phyloP scores from a whole-genome alignment of 2,113 vertebrate genomes.

The Chionis minor region DNA sequence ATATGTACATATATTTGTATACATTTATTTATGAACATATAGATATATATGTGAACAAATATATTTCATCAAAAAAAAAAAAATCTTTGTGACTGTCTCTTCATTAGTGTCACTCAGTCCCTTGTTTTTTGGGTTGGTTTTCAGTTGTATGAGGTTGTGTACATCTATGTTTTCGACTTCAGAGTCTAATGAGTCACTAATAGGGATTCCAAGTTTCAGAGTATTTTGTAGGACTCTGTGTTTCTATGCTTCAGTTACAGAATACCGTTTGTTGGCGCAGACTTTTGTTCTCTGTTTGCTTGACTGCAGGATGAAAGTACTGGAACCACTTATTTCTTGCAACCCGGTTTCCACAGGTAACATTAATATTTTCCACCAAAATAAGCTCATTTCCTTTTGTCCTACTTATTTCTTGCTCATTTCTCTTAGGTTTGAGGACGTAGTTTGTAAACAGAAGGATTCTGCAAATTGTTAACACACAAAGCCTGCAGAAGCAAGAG shows the following conservation, averaged over 20 bases:
- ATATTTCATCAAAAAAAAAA: fast-evolving
- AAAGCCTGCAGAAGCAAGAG: background rate
- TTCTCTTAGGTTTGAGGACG: background rate
- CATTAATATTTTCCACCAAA: background rate
- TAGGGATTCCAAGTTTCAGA: background rate
- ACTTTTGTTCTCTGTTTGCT: background rate
- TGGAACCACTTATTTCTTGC: background rate
- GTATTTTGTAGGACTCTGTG: background rate
- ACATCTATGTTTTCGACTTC: background rate
- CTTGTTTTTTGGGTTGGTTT: fast-evolving
- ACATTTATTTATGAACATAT: no score
- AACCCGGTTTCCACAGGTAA: background rate
- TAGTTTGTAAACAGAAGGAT: background rate
- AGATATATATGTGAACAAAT: background rate
- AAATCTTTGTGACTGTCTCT: background rate
- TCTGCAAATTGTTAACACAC: background rate
- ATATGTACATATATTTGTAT: no score
- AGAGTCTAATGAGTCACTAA: background rate
- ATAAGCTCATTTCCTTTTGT: background rate
- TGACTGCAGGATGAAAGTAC: background rate
- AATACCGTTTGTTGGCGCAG: background rate
- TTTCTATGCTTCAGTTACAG: background rate
- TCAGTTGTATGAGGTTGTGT: background rate
- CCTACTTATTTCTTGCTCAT: background rate
- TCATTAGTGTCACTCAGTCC: background rate